A percentile compares a stretch with the other conserved stretches of the same genome.
Evolutionary conservation across 2,888 invertebrate species (phyloP).

Genomic region (Gerris lacustris): DNA sequence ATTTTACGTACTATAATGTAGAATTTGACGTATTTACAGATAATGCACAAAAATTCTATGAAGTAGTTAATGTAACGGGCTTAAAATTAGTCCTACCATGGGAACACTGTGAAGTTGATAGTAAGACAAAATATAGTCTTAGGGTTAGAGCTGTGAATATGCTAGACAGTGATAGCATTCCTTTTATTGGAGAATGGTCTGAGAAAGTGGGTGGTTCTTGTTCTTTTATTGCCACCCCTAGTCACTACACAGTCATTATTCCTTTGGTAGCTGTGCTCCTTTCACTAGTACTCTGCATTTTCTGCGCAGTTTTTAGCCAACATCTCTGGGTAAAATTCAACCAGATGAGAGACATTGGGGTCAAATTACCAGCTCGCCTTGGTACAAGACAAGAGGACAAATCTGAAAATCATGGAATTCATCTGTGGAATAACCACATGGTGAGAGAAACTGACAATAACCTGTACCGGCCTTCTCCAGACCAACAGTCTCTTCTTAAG

Average conservation of each 20-base stretch:
- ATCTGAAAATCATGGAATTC: neutral
- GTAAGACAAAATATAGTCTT: neutral
- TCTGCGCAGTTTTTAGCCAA: neutral
- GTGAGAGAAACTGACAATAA: neutral
- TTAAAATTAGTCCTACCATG: neutral
- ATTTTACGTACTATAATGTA: constrained; percentile 4
- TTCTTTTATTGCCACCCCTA: neutral
- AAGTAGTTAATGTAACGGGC: neutral
- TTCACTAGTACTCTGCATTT: neutral
- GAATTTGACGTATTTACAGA: neutral
- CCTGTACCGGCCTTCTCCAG: neutral
- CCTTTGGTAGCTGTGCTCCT: neutral
- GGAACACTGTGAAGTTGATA: neutral
- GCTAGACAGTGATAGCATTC: neutral
- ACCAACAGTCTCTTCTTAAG: neutral
- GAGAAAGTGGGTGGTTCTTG: neutral
- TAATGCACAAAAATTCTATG: neutral
- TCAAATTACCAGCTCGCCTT: constrained; percentile 7
- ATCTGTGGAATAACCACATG: constrained; percentile 4
- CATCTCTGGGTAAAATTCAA: neutral
- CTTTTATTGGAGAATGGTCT: neutral
- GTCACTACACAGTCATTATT: neutral
- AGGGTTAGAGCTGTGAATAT: neutral
- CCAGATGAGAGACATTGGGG: constrained; percentile 2
- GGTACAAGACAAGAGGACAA: neutral